phyloP scores from a whole-genome alignment of 2,888 invertebrate genomes.

The Beris morrisii region DNA sequence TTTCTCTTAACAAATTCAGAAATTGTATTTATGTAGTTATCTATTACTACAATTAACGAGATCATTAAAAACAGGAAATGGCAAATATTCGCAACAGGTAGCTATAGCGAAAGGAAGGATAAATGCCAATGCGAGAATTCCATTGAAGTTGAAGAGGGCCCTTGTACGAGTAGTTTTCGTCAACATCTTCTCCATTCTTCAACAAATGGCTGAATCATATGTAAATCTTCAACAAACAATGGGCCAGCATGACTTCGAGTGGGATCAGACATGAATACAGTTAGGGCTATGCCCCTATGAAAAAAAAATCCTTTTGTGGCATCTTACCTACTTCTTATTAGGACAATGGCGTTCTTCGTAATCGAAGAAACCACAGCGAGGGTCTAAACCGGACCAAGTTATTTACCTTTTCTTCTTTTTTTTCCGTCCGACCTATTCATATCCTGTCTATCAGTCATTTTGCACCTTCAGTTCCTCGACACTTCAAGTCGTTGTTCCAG shows the following conservation, averaged over 20 bases:
- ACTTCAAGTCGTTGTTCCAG: slow-evolving; percentile 14
- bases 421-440: slow-evolving; percentile 8
- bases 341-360: slow-evolving; percentile 23
- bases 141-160: slow-evolving; percentile 22
- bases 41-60: too few relatives aligned
- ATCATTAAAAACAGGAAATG: slow-evolving; percentile 27
- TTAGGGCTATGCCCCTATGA: slow-evolving; percentile 6
- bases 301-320: slow-evolving; percentile 14
- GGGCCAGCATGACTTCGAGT: slow-evolving; percentile 38
- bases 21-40: too few relatives aligned
- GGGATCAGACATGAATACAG: slow-evolving; percentile 31
- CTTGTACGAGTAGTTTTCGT: slow-evolving; percentile 4
- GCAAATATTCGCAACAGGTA: slow-evolving; percentile 22
- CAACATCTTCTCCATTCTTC: slow-evolving; percentile 19
- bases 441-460: slow-evolving; percentile 31
- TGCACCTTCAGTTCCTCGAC: slow-evolving; percentile 24
- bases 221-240: slow-evolving; percentile 36
- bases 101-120: not conserved
- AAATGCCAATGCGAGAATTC: slow-evolving; percentile 11
- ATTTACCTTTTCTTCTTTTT: not conserved
- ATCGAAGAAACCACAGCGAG: slow-evolving; percentile 24
- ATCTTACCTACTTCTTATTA: not conserved
- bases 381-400: slow-evolving; percentile 14
- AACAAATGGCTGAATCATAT: slow-evolving; percentile 33
- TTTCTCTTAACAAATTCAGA: too few relatives aligned